Evolutionary conservation across 2,113 vertebrate species (phyloP).

Genomic region (Prunella fulvescens): DNA sequence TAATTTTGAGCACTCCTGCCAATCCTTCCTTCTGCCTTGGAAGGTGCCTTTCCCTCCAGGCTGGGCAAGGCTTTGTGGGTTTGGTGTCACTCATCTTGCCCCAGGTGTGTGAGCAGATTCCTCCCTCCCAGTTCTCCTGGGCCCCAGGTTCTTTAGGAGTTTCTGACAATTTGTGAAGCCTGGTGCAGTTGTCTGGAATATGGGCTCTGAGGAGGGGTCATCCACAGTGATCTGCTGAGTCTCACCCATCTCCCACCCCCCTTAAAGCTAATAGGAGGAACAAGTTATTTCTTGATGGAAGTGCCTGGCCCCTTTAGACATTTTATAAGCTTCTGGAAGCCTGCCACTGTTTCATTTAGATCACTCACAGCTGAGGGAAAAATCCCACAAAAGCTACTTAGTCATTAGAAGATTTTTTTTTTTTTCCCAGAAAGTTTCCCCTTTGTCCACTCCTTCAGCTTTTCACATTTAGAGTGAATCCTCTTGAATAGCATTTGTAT

Average conservation of each 20-base stretch:
- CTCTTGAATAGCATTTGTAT: not conserved
- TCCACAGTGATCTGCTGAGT: not conserved
- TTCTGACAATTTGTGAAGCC: not conserved
- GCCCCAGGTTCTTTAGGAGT: not conserved
- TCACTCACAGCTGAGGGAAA: not conserved
- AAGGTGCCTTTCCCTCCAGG: not conserved
- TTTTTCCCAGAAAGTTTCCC: not conserved
- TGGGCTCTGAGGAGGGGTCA: not conserved
- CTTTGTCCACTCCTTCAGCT: not conserved
- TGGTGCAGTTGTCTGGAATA: accelerated
- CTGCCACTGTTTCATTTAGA: constrained; percentile 38
- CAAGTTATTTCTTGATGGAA: constrained; percentile 27
- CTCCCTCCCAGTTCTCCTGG: not conserved
- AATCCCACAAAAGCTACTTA: not conserved
- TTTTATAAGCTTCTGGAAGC: constrained; percentile 42
- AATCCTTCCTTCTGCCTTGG: not conserved
- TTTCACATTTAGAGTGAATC: not conserved
- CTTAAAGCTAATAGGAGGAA: not conserved
- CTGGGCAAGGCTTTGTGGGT: not conserved
- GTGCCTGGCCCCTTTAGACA: not conserved
- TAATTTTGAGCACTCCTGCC: not conserved
- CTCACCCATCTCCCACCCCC: not conserved
- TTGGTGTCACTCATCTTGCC: not conserved
- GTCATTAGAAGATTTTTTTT: not conserved
- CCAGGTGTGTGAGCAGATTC: not conserved